Base-by-base conservation (phyloP, 2,888 invertebrate species). In the Lepas anatifera region DNA sequence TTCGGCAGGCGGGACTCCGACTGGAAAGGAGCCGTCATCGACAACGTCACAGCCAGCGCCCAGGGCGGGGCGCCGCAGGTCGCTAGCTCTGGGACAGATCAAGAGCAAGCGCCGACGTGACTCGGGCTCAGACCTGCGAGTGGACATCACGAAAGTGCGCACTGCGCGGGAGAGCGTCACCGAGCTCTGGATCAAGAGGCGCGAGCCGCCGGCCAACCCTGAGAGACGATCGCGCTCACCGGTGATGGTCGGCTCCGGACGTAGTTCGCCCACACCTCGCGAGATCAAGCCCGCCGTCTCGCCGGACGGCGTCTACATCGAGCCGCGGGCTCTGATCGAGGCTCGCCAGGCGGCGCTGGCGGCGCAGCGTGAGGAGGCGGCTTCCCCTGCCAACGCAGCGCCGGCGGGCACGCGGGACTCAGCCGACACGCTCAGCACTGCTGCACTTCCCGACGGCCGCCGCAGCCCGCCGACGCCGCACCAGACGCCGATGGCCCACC, bases 1-100 rank as follows among this genome's bases (percentile, higher is more conserved):
- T 92, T 73, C 72, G 41, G 71, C 27, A 66, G 72, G 16, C 70
- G 72, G 41, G 73, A 73, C 13, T 73, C 73, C 4, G 68, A 68
- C 35, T 32, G 70, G 32, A 70, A 70, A 32, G 74, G 73, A 10
- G 70, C 72, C 8, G 72, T 71, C 16, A 71, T 70, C 46, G 25
- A 46, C 25, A 13, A n/a, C 2, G 2, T 37, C 8, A n/a, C n/a
- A 8, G 41, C 41, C 41, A 13, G 39, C 39, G 39, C 29, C 11
- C 50, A 3, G 50, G 18, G 50, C 27, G 1, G 52, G 52, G 27
- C 48, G 74, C n/a, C 71, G 73, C 35, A 71, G 73, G 67, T 73
- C 73, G 16, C 71, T 72, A 11, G 70, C 74, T 2, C 73, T 72
- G 37, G 58, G 58, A 4, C 22, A 2, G 13, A 2, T n/a, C 37